phyloP scores from a whole-genome alignment of 2,888 invertebrate species.

The Lutraria lutraria region DNA sequence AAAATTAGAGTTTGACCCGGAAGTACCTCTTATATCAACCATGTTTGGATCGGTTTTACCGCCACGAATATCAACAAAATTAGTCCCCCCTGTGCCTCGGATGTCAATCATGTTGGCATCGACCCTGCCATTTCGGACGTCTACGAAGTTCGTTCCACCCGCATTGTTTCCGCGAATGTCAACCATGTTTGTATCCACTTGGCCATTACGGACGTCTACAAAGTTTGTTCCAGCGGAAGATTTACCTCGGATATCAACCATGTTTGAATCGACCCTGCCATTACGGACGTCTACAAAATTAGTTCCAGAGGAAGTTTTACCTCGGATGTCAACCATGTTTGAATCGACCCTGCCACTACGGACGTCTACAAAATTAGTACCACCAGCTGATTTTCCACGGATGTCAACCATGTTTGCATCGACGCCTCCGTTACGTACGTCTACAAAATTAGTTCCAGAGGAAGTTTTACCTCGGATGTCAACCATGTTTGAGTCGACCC shows the following conservation, averaged over 20 bases:
- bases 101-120: constrained; percentile 34
- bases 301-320: not conserved
- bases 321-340: constrained; percentile 42
- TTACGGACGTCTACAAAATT: constrained; percentile 21
- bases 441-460: not conserved
- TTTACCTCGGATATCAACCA: constrained; percentile 28
- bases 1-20: constrained; percentile 5
- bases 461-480: constrained; percentile 4
- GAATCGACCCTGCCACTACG: not conserved
- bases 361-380: constrained; percentile 29
- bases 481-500: constrained; percentile 17
- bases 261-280: not conserved
- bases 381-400: not conserved
- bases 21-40: constrained; percentile 26
- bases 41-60: constrained; percentile 14
- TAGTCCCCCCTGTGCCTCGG: not conserved
- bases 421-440: constrained; percentile 9
- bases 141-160: constrained; percentile 10
- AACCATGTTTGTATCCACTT: constrained; percentile 19
- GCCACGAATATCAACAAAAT: constrained; percentile 35
- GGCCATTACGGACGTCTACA: constrained; percentile 27
- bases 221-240: not conserved
- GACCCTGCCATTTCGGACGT: constrained; percentile 20
- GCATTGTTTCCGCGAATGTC: constrained; percentile 6
- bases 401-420: constrained; percentile 36